Evolutionary conservation across 2,888 invertebrate species (phyloP).

Genomic region (Calliopum simillimum): DNA sequence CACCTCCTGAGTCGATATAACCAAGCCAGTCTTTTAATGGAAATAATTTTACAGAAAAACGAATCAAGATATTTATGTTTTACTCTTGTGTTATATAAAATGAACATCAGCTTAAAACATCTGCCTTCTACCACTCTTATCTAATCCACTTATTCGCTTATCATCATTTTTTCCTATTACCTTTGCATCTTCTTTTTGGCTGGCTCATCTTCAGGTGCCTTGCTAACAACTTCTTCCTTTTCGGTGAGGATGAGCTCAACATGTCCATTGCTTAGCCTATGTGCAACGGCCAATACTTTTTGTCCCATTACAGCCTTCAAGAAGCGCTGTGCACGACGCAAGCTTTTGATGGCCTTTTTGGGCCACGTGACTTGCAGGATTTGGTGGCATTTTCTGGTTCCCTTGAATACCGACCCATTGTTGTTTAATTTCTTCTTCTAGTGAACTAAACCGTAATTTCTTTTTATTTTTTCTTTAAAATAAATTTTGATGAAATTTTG

Average conservation of each 20-base stretch:
- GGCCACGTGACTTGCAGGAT: constrained; percentile 98
- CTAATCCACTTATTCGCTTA: constrained; percentile 68
- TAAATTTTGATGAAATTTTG: too few relatives aligned
- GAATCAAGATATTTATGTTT: too few relatives aligned
- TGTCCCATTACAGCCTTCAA: constrained; percentile 95
- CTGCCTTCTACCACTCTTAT: constrained; percentile 41
- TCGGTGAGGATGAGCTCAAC: constrained; percentile 97
- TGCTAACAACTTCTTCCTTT: constrained; percentile 92
- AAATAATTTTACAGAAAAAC: too few relatives aligned
- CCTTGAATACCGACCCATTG: constrained; percentile 94
- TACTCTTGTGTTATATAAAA: constrained; percentile 28
- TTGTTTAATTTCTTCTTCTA: constrained; percentile 66
- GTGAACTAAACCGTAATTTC: too few relatives aligned
- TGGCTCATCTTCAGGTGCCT: constrained; percentile 85
- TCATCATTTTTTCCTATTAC: constrained; percentile 93
- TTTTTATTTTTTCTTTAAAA: too few relatives aligned
- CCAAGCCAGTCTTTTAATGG: too few relatives aligned
- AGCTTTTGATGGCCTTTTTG: constrained; percentile 94
- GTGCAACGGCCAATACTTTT: constrained; percentile 97
- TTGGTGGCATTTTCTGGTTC: constrained; percentile 97
- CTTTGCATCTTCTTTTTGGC: constrained; percentile 95
- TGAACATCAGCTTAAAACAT: constrained; percentile 28
- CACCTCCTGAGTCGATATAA: too few relatives aligned
- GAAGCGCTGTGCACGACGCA: constrained; percentile 93
- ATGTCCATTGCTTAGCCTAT: constrained; percentile 97